Evolutionary conservation across 2,797 vertebrate genomes (phyloP).

Genomic region (Psittacula derbiana): DNA sequence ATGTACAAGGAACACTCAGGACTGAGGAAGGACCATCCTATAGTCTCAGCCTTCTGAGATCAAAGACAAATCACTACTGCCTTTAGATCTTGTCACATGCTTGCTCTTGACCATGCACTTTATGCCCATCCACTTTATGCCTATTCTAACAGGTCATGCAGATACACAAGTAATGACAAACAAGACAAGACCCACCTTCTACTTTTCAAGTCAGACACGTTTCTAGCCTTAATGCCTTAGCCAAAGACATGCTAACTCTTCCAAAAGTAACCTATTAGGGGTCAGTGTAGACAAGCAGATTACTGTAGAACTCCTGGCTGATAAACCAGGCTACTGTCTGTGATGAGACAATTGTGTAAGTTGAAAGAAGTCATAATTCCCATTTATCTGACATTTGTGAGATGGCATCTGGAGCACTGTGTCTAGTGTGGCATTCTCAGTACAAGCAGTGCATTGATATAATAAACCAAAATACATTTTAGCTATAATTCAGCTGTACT

Average conservation of each 20-base stretch:
- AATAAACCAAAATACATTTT: background rate
- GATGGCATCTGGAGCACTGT: background rate
- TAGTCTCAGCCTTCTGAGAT: background rate
- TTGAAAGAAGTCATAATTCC: background rate
- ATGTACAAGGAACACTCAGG: background rate
- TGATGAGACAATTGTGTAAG: background rate
- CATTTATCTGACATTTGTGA: background rate
- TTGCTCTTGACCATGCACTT: fast-evolving
- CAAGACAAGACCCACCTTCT: background rate
- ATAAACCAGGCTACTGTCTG: background rate
- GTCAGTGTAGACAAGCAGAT: background rate
- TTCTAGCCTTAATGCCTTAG: background rate
- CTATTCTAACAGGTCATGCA: background rate
- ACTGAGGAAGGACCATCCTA: background rate
- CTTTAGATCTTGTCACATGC: background rate
- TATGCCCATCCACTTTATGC: fast-evolving
- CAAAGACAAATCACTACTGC: background rate
- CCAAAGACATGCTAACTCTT: background rate
- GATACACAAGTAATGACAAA: fast-evolving
- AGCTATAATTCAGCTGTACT: background rate
- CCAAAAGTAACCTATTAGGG: background rate
- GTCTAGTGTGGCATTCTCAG: background rate
- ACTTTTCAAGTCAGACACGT: background rate
- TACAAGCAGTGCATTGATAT: background rate
- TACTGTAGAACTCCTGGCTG: background rate